Percentiles rank a stretch among this genome's conserved stretches.
Evolutionary conservation across 2,113 vertebrate genomes (phyloP).

Genomic region (Saimiri boliviensis): DNA sequence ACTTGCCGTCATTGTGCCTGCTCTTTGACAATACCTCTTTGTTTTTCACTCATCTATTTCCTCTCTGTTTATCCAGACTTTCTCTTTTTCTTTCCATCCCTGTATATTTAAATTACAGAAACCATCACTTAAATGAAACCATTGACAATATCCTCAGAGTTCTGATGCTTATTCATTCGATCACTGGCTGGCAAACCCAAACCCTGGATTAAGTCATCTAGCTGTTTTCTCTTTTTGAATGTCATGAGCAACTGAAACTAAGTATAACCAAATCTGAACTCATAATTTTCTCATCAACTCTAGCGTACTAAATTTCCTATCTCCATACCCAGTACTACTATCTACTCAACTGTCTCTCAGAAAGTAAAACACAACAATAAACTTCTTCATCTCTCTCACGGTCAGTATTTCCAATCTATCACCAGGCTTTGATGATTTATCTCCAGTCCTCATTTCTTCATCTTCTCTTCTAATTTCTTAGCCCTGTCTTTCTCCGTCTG

Average conservation of each 20-base stretch:
- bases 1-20: not conserved
- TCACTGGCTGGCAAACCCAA: not conserved
- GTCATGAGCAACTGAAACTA: not conserved
- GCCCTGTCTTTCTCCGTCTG: not conserved
- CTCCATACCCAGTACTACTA: too few relatives aligned
- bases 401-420: not conserved
- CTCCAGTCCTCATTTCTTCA: not conserved
- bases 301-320: not conserved
- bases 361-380: not conserved
- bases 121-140: not conserved
- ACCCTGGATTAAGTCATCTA: not conserved
- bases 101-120: not conserved
- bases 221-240: not conserved
- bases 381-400: not conserved
- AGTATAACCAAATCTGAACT: not conserved
- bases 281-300: not conserved
- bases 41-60: not conserved
- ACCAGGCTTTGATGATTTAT: not conserved
- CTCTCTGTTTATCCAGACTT: not conserved
- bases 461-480: not conserved
- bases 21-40: not conserved
- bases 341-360: not conserved
- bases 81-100: not conserved
- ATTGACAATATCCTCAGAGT: not conserved
- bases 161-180: not conserved